Base-by-base conservation (phyloP, 2,797 vertebrate species). In the Chaetodon trifasciatus region DNA sequence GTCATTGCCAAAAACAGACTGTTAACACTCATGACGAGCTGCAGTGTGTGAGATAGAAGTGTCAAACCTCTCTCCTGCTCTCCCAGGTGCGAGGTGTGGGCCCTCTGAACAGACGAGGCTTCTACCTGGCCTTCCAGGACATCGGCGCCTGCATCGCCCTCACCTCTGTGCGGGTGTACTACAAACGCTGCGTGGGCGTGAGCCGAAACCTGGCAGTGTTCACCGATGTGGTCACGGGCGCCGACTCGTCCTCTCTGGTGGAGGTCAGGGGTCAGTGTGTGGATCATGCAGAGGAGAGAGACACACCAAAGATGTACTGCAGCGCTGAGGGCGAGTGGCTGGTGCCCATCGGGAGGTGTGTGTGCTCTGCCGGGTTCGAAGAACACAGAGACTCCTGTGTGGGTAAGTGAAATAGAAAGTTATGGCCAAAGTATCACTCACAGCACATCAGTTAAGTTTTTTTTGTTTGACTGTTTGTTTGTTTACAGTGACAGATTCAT, bases 291-390 rank as follows among this genome's bases (percentile, higher is more conserved):
- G 97, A 98, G 91, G 98, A 99, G 88, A 95, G 97, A 70, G 98
- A 99, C 94, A 97, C 98, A 0, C 98, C 98, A 23, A 99, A 99
- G 90, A 99, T 99, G 98, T 99, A 99, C 95, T 99, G 98, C 96
- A 99, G 98, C 1, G 97, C 98, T 0, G 98, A 99, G 82, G 98
- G 98, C 21, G 98, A 99, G 89, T 99, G 98, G 98, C 81, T 99
- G 84, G 98, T 99, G 79, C 98, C 98, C 88, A 99, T 99, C 0
- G 98, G 98, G 85, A 97, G 97, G 83, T 99, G 98, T 0, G 97
- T 99, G 77, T 99, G 98, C 94, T 98, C 97, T 0, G 97, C 98
- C 0, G 98, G 98, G 8, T 99, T 98, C 0, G 97, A 99, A 62
- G 97, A 98, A 76, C 96, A 96, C 86, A 91, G 91, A 7, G 98